A percentile compares a stretch with the other conserved stretches of the same genome.
These are phyloP conservation scores for Tuberolachnus salignus DNA, from an alignment of 2,888 invertebrate genomes.

Conservation along the genomic window DNA sequence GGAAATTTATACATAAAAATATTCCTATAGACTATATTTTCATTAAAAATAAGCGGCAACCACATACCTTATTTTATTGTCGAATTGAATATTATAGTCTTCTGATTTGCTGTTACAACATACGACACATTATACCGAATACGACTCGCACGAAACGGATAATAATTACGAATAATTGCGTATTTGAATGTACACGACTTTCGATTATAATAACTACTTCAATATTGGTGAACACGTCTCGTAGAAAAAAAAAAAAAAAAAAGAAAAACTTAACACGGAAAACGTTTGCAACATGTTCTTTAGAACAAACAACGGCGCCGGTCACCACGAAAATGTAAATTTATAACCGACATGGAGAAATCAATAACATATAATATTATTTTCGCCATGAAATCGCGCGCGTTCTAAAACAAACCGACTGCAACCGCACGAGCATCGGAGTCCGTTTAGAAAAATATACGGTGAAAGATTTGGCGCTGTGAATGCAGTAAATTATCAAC, in stretches of 20 bases:
- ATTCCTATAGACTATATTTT: too few species aligned
- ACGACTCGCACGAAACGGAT: not conserved
- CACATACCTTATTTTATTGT: not conserved
- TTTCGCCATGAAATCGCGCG: not conserved
- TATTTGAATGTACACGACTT: not conserved
- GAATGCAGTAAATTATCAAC: too few species aligned
- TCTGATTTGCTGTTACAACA: not conserved
- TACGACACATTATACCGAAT: not conserved
- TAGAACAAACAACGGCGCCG: not conserved
- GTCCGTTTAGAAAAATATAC: too few species aligned
- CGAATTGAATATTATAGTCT: not conserved
- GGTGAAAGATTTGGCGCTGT: too few species aligned
- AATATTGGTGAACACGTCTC: slow-evolving; percentile 22
- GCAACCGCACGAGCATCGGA: too few species aligned
- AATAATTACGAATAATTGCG: not conserved
- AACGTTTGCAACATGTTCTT: not conserved
- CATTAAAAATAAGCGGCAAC: too few species aligned
- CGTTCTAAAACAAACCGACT: not conserved
- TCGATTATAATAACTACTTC: not conserved
- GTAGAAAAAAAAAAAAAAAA: not conserved
- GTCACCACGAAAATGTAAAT: not conserved
- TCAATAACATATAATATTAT: not conserved
- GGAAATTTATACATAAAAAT: too few species aligned
- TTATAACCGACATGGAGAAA: not conserved
- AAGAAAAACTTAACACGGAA: not conserved